Percentiles rank a stretch among this genome's conserved stretches.
These are phyloP conservation scores for Neria commutata DNA, from an alignment of 2,888 invertebrate species.

Conservation along the genomic window DNA sequence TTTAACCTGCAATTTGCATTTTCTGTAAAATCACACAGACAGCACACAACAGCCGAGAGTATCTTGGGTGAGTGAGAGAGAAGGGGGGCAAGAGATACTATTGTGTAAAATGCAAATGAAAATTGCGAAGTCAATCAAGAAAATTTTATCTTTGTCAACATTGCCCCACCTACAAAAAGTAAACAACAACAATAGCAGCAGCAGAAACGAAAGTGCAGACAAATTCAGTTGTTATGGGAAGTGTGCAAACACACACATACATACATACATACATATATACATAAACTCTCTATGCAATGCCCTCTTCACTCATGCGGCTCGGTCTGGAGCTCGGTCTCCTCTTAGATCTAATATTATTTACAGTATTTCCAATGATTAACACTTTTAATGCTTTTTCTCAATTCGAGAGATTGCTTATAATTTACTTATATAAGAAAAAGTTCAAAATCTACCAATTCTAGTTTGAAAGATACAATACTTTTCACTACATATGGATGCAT, in stretches of 20 bases:
- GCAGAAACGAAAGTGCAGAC: neutral
- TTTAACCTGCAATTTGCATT: neutral
- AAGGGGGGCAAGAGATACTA: neutral
- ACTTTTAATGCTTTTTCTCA: too few species aligned
- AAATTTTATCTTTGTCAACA: slow-evolving; percentile 35
- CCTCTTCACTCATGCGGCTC: neutral
- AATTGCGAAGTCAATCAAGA: slow-evolving; percentile 42
- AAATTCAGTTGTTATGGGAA: neutral
- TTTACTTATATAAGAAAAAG: too few species aligned
- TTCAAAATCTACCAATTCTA: too few species aligned
- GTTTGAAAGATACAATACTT: too few species aligned
- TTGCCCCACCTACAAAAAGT: neutral
- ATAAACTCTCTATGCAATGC: neutral
- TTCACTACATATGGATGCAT: too few species aligned
- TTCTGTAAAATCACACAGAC: neutral
- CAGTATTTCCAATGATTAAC: too few species aligned
- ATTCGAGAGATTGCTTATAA: too few species aligned
- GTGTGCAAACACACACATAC: slow-evolving; percentile 1
- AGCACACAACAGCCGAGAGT: neutral
- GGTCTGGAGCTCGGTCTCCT: neutral
- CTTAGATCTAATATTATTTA: too few species aligned
- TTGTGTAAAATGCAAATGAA: slow-evolving; percentile 19
- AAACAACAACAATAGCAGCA: neutral
- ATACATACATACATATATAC: neutral
- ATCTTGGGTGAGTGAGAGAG: too few species aligned